Base-by-base conservation (phyloP, 2,113 vertebrate species). In the Lagopus muta region DNA sequence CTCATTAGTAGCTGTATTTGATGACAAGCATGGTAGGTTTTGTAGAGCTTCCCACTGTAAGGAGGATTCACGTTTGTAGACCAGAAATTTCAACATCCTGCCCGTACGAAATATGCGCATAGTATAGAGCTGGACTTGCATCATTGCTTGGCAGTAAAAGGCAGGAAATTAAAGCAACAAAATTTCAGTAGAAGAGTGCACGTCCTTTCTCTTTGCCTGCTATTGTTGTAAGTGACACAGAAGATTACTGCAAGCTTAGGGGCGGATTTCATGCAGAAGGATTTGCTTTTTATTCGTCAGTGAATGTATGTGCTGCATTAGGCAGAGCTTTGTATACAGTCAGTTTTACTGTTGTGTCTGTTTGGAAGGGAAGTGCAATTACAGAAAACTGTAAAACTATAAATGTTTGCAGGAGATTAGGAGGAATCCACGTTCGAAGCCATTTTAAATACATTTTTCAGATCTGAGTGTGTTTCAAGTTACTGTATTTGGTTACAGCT, bases 321-420 rank as follows among this genome's bases (percentile, higher is more conserved):
- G 74, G 42, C 72, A 65, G 64, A 4, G 72, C 76, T 79, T 66
- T 86, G 57, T 19, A n/a, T 71, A 38, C 54, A 38, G 12, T 9
- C 67, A 52, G 50, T 60, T 74, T 77, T 60, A 14, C 50, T 18
- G 40, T 38, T 38, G 50, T 20, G 48, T 30, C 70, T 5, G 10
- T 70, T 79, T 66, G 85, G 60, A 87, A 69, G 30, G 67, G 64
- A 89, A 92, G 85, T 55, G 34, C 16, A 82, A 87, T 91, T 87
- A 89, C 3, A 55, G 52, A 79, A 77, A 92, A 54, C 32, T 58
- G 67, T 77, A 70, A 91, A 79, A 3, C 50, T 45, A 34, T 71
- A 58, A 85, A 47, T 45, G n/a, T 76, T 91, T 92, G 45, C 81
- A 55, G 77, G 30, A 79, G 72, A 85, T 94, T 42, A 82, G 69